Conservation (phyloP, 2,113 vertebrate genomes). For the Ameiurus melas region DNA sequence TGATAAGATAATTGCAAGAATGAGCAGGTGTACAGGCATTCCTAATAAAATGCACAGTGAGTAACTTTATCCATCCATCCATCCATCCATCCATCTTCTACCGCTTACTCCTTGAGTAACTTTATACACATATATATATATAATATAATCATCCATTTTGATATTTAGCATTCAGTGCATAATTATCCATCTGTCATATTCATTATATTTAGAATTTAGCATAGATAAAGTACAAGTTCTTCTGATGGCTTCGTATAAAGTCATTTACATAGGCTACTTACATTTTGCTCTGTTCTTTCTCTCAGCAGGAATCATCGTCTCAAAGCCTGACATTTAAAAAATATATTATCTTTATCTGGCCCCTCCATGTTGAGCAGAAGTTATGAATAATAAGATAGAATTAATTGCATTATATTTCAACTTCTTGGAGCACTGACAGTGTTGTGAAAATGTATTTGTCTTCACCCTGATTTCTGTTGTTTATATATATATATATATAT, state of each 20-base stretch:
- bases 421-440: not conserved
- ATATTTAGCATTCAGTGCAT: not conserved
- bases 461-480: too few relatives aligned
- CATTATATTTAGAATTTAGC: not conserved
- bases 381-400: slow-evolving; percentile 28
- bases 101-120: too few relatives aligned
- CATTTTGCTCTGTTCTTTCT: not conserved
- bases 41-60: not conserved
- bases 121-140: not conserved
- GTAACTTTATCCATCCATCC: not conserved
- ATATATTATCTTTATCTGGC: slow-evolving; percentile 17
- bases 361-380: not conserved
- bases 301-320: not conserved
- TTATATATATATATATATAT: too few relatives aligned
- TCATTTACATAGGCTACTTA: not conserved
- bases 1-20: not conserved
- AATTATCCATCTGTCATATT: not conserved
- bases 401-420: slow-evolving; percentile 38
- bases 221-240: not conserved
- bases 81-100: too few relatives aligned
- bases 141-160: not conserved
- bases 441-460: too few relatives aligned
- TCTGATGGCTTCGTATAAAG: not conserved
- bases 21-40: not conserved
- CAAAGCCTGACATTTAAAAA: slow-evolving; percentile 1